Base-by-base conservation (phyloP, 2,888 invertebrate species). In the Andrena haemorrhoa region DNA sequence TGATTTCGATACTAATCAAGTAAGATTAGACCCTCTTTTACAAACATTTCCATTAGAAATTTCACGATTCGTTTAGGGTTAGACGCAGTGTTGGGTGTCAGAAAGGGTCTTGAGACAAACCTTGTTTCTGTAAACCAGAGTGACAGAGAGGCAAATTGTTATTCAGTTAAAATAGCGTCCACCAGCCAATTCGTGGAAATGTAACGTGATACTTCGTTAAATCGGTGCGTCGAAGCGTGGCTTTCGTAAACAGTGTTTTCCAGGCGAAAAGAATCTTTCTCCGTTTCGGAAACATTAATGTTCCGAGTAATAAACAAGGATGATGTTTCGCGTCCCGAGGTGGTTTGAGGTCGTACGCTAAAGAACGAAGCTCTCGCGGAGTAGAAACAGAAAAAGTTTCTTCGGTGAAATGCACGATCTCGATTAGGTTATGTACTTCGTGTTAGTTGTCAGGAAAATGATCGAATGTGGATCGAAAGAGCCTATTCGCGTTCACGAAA, bases 171-270 rank as follows among this genome's bases (percentile, higher is more conserved):
- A 56, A n/a, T 2, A 53, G 23, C 26, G 53, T 41, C 29, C 41
- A 20, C 31, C 29, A 49, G 33, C 47, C 41, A 70, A 20, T 61
- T 49, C 31, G 56, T 71, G 64, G 23, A 64, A 47, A 47, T n/a
- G 29, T 41, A 33, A 20, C 10, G 5, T 6, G 41, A 68, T 33
- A 4, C 16, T n/a, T 49, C 1, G 58, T 3, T 6, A 26, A 35
- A 16, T 10, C 7, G 16, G 29, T 29, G 16, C 33, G 58, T 60
- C 8, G 51, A 16, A 0, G 8, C 35, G 73, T 23, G 31, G 31
- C 20, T 10, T 16, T 31, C 7, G 53, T 56, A 56, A 63, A 74
- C 75, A n/a, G 5, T 8, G 29, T 47, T 26, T 12, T 33, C 3
- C 20, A 20, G 51, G 31, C 49, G 8, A 26, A 64, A 16, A 3